A percentile compares a stretch with the other conserved stretches of the same genome.
Conservation (phyloP, 2,113 vertebrate genomes). For the Pteronura brasiliensis region DNA sequence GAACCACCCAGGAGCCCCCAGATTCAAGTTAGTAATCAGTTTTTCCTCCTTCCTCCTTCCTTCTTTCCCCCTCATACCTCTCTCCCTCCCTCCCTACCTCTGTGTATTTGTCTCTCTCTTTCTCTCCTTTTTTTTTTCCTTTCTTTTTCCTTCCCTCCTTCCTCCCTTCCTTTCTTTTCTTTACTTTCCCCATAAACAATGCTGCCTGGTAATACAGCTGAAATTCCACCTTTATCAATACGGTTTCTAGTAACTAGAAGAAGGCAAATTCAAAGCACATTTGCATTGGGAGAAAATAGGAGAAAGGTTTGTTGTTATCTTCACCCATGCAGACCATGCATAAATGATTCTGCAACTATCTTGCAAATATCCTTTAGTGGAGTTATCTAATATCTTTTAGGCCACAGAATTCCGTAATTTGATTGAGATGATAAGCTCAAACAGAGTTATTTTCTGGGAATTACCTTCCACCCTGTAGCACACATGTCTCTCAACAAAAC, state of each 20-base stretch:
- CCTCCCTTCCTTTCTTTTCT: not conserved
- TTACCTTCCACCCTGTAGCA: not conserved
- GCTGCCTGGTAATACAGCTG: not conserved
- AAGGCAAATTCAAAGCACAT: not conserved
- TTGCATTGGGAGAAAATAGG: not conserved
- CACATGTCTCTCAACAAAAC: not conserved
- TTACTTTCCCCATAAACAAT: not conserved
- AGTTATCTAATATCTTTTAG: not conserved
- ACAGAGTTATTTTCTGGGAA: not conserved
- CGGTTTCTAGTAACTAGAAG: not conserved
- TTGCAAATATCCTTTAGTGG: not conserved
- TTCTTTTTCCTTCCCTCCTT: not conserved
- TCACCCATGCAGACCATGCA: not conserved
- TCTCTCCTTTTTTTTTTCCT: not conserved
- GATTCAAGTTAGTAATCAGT: not conserved
- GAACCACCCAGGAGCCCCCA: not conserved
- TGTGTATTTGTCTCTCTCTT: not conserved
- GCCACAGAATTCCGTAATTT: not conserved
- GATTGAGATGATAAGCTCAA: not conserved
- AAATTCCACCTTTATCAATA: not conserved
- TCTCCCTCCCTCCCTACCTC: not conserved
- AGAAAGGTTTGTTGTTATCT: not conserved
- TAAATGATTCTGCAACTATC: not conserved
- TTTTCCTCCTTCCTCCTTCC: not conserved
- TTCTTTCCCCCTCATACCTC: not conserved